Conservation (phyloP, 2,113 vertebrate species). For the Leptobrachium ailaonicum region DNA sequence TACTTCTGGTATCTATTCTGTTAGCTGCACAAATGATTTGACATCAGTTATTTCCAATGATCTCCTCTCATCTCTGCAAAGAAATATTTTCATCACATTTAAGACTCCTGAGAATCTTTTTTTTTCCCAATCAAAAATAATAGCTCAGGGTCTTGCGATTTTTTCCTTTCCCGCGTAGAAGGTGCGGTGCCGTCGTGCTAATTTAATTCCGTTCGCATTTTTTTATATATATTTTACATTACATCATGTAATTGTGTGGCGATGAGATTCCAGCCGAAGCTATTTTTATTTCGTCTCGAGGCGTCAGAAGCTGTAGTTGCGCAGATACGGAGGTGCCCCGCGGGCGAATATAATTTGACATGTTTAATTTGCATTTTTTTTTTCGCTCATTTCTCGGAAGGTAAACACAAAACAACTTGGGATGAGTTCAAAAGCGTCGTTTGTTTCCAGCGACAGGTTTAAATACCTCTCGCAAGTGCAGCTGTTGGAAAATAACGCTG, state of each 20-base stretch:
- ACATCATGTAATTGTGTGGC: not conserved
- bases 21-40: not conserved
- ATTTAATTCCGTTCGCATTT: too few relatives aligned
- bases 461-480: constrained; percentile 53
- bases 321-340: constrained; percentile 2
- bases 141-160: too few relatives aligned
- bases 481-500: constrained; percentile 54
- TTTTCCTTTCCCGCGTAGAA: too few relatives aligned
- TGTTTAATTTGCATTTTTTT: constrained; percentile 26
- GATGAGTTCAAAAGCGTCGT: constrained; percentile 27
- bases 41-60: not conserved
- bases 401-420: constrained; percentile 47
- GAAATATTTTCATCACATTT: too few relatives aligned
- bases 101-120: too few relatives aligned
- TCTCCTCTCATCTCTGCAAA: too few relatives aligned
- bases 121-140: too few relatives aligned
- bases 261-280: not conserved
- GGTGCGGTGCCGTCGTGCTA: too few relatives aligned
- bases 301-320: not conserved
- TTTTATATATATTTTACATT: too few relatives aligned
- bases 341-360: constrained; percentile 36
- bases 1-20: too few relatives aligned
- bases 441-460: constrained; percentile 31
- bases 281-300: not conserved
- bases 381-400: not conserved